Base-by-base conservation (phyloP, 2,113 vertebrate species). In the Miniopterus natalensis region DNA sequence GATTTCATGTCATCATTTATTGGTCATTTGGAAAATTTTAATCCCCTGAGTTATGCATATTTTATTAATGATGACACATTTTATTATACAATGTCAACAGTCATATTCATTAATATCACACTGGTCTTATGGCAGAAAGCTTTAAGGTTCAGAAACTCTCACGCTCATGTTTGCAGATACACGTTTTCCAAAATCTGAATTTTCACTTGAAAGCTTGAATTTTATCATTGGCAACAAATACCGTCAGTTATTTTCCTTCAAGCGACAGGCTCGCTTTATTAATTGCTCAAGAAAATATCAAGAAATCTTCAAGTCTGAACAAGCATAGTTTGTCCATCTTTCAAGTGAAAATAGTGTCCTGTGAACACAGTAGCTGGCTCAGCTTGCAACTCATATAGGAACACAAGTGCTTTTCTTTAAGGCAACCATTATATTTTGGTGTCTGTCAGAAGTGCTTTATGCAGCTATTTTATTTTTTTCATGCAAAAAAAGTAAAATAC, bases 131-230 rank as follows among this genome's bases (percentile, higher is more conserved):
- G 36, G 31, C 23, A 81, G 25, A 81, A 92, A 63, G 70, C 36
- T 55, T 1, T 80, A 61, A 68, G 14, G 12, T 8, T 70, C 71
- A 47, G 18, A 90, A 81, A 51, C 12, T 75, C 5, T 88, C 29
- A 92, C n/a, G 31, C 3, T 88, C 51, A 77, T 31, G 29, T 9
- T 73, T 29, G 5, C 9, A 75, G 59, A 42, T 53, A 31, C 6
- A 70, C 29, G 3, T 45, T 90, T 84, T 84, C n/a, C 29, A 78
- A 87, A 94, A 51, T 87, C 87, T 59, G 42, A 36, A 65, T 81
- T 86, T 92, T 92, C 21, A 63, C 21, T 92, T 65, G 68, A 70
- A 94, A 80, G 25, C 25, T 71, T 89, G 53, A 86, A 90, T 83
- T 80, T 83, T 71, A 47, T 81, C 25, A 71, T 65, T 84, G 83